These are phyloP conservation scores for Ganaspis brasiliensis DNA, from an alignment of 2,888 invertebrate species.

Conservation along the genomic window DNA sequence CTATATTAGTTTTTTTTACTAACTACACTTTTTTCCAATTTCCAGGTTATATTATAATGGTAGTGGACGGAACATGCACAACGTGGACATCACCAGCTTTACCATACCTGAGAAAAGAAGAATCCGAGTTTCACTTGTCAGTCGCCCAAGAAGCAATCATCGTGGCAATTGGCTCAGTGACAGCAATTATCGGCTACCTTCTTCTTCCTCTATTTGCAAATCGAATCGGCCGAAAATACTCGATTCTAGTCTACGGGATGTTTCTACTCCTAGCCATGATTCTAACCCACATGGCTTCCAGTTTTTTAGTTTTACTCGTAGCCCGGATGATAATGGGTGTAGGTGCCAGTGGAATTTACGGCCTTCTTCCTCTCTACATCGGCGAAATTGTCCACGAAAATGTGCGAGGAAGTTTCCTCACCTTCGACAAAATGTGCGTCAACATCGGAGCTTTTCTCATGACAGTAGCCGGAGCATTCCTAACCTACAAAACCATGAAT, in stretches of 20 bases:
- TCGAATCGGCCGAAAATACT: slow-evolving; percentile 71
- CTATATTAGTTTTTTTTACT: too few relatives aligned
- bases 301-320: slow-evolving; percentile 72
- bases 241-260: slow-evolving; percentile 69
- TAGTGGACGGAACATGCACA: slow-evolving; percentile 71
- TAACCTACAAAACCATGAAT: slow-evolving; percentile 82
- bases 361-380: slow-evolving; percentile 83
- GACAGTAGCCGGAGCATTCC: slow-evolving; percentile 78
- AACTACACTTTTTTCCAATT: too few relatives aligned
- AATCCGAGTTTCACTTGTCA: slow-evolving; percentile 68
- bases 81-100: slow-evolving; percentile 75
- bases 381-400: slow-evolving; percentile 83
- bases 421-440: slow-evolving; percentile 82
- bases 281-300: slow-evolving; percentile 68
- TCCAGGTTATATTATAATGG: slow-evolving; percentile 70
- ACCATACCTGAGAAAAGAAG: slow-evolving; percentile 67
- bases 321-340: slow-evolving; percentile 81
- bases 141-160: slow-evolving; percentile 72
- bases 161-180: slow-evolving; percentile 71
- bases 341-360: slow-evolving; percentile 80
- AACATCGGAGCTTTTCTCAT: slow-evolving; percentile 78
- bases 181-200: slow-evolving; percentile 70
- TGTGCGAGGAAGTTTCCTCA: slow-evolving; percentile 83
- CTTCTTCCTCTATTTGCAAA: slow-evolving; percentile 70
- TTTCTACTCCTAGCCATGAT: slow-evolving; percentile 73